Evolutionary conservation across 2,797 vertebrate genomes (phyloP).

Genomic region (Spea hammondii): DNA sequence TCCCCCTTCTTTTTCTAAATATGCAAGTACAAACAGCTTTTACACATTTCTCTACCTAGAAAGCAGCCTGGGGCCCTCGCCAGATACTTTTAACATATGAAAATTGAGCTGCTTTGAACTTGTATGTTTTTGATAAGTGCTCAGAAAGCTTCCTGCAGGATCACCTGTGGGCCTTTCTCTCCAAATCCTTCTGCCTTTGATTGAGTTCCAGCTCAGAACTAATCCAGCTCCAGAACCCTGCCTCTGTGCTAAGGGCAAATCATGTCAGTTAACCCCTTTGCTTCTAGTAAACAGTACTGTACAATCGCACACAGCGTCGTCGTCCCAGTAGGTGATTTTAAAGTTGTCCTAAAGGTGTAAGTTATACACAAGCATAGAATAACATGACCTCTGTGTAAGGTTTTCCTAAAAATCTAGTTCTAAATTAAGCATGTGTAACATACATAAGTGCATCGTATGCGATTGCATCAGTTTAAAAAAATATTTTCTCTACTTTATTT

Average conservation of each 20-base stretch:
- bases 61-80: slow-evolving; percentile 84
- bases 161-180: slow-evolving; percentile 98
- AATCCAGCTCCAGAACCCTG: slow-evolving; percentile 79
- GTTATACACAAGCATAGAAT: no score
- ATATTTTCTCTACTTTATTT: no score
- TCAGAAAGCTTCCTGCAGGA: slow-evolving; percentile 98
- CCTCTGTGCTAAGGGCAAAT: slow-evolving; percentile 69
- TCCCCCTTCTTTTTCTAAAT: slow-evolving; percentile 70
- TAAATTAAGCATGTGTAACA: no score
- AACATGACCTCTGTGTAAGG: no score
- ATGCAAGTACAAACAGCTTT: slow-evolving; percentile 88
- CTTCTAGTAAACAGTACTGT: not conserved
- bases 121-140: slow-evolving; percentile 98
- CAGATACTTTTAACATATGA: slow-evolving; percentile 93
- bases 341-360: no score
- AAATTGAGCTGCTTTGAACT: slow-evolving; percentile 99
- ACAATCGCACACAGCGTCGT: no score
- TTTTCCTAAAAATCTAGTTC: no score
- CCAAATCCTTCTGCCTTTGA: slow-evolving; percentile 98
- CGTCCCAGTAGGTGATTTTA: no score
- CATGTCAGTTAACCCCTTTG: slow-evolving; percentile 48
- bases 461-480: no score
- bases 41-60: slow-evolving; percentile 81
- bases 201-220: slow-evolving; percentile 95
- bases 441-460: no score